A percentile compares a stretch with the other conserved stretches of the same genome.
Evolutionary conservation across 2,113 vertebrate genomes (phyloP).

Genomic region (Halcyon senegalensis): DNA sequence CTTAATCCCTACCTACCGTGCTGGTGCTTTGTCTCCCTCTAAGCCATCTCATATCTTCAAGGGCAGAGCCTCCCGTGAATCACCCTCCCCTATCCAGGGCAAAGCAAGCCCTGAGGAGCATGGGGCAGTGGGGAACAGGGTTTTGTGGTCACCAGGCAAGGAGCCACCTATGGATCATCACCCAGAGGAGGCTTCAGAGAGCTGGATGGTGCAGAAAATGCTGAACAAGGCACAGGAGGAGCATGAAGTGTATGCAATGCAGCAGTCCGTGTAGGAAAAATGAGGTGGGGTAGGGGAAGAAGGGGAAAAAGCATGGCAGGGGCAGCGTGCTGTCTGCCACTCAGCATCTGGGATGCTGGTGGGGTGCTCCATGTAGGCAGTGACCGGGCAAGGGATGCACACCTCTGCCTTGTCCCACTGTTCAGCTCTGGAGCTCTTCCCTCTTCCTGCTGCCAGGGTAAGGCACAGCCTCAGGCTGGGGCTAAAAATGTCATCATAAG

Average conservation of each 20-base stretch:
- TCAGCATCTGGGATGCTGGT: background rate
- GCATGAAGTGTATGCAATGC: background rate
- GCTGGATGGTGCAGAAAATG: background rate
- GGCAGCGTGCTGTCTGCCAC: background rate
- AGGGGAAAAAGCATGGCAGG: background rate
- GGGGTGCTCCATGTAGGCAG: background rate
- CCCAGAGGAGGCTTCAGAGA: background rate
- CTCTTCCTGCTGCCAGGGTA: background rate
- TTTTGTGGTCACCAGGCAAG: background rate
- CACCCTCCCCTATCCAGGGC: background rate
- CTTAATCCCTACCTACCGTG: background rate
- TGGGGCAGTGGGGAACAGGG: rapidly evolving
- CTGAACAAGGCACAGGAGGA: background rate
- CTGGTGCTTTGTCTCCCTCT: background rate
- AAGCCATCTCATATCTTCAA: rapidly evolving
- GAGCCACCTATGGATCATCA: background rate
- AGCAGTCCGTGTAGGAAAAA: background rate
- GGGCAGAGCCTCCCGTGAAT: background rate
- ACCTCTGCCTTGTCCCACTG: background rate
- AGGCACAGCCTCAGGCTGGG: background rate
- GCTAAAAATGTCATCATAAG: background rate
- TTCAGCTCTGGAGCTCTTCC: background rate
- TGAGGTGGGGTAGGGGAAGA: background rate
- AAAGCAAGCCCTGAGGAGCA: background rate
- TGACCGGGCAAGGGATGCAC: rapidly evolving